phyloP scores from a whole-genome alignment of 2,888 invertebrate genomes.

The Volucella bombylans region DNA sequence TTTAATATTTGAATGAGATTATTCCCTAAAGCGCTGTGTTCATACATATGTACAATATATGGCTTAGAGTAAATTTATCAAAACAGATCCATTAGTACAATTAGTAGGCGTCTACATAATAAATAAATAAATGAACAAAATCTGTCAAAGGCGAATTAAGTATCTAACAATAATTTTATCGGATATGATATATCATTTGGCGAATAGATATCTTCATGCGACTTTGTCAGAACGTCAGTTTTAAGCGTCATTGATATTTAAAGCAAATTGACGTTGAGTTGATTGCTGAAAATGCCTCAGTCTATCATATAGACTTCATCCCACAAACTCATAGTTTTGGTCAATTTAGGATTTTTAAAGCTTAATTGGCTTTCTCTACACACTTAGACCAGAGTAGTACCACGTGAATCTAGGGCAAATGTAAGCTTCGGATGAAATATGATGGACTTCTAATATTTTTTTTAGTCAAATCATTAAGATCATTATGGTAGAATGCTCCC shows the following conservation, averaged over 20 bases:
- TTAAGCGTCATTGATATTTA: not conserved
- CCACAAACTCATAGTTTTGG: too few species aligned
- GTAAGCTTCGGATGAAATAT: too few species aligned
- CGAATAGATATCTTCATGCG: not conserved
- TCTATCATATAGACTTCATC: too few species aligned
- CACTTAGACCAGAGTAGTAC: too few species aligned
- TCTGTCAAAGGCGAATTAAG: slow-evolving; percentile 6
- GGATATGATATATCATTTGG: not conserved
- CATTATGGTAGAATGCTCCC: too few species aligned
- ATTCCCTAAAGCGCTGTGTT: not conserved
- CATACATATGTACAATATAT: too few species aligned
- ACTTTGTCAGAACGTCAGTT: not conserved
- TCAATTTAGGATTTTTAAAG: too few species aligned
- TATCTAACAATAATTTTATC: slow-evolving; percentile 8
- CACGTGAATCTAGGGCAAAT: too few species aligned
- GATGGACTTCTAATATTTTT: too few species aligned
- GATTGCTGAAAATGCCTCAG: too few species aligned
- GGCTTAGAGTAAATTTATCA: slow-evolving; percentile 8
- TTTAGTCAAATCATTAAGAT: too few species aligned
- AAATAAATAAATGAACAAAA: slow-evolving; percentile 8
- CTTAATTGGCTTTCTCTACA: too few species aligned
- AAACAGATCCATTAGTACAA: slow-evolving; percentile 51
- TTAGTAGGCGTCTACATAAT: slow-evolving; percentile 24
- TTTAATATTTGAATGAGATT: slow-evolving; percentile 14
- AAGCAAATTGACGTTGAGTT: not conserved